A percentile compares a stretch with the other conserved stretches of the same genome.
phyloP scores from a whole-genome alignment of 2,113 vertebrate species.

The Eptesicus fuscus region DNA sequence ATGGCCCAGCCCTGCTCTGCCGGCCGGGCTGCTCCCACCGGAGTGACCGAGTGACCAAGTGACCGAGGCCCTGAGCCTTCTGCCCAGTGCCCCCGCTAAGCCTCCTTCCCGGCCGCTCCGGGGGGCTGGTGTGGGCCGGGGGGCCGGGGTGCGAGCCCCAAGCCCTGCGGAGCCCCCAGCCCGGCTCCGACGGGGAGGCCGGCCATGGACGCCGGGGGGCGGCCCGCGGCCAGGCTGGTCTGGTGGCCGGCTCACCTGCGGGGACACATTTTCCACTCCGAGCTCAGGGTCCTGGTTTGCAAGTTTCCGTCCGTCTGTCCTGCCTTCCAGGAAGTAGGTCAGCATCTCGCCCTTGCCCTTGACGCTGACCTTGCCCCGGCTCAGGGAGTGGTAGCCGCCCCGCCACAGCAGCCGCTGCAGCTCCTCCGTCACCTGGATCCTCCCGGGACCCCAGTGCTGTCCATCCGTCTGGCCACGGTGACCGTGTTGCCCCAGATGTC shows the following conservation, averaged over 20 bases:
- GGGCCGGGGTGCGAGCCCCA: slow-evolving; percentile 82
- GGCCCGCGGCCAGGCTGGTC: slow-evolving; percentile 84
- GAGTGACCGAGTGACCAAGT: slow-evolving; percentile 55
- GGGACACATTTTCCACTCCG: slow-evolving; percentile 87
- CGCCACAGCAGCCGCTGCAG: slow-evolving; percentile 90
- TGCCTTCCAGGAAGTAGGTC: slow-evolving; percentile 98
- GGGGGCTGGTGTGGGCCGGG: slow-evolving; percentile 82
- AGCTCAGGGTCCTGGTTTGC: slow-evolving; percentile 84
- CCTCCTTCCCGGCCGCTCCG: slow-evolving; percentile 85
- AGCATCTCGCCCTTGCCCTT: slow-evolving; percentile 99
- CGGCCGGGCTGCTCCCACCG: slow-evolving; percentile 77
- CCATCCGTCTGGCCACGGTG: slow-evolving; percentile 98
- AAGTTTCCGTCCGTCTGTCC: slow-evolving; percentile 86
- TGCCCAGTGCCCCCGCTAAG: slow-evolving; percentile 76
- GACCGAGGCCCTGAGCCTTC: slow-evolving; percentile 61
- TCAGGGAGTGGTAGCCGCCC: slow-evolving; percentile 90
- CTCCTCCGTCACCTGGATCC: slow-evolving; percentile 99
- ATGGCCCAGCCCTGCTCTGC: slow-evolving; percentile 80
- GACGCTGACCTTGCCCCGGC: slow-evolving; percentile 96
- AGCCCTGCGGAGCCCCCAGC: slow-evolving; percentile 77
- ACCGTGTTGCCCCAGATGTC: slow-evolving; percentile 99
- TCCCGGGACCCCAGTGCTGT: slow-evolving; percentile 98
- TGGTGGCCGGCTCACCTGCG: slow-evolving; percentile 89
- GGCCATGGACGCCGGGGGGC: slow-evolving; percentile 81
- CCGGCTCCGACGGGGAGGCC: slow-evolving; percentile 81